Conservation (phyloP, 1,140 invertebrate species). For the Pinna nobilis region DNA sequence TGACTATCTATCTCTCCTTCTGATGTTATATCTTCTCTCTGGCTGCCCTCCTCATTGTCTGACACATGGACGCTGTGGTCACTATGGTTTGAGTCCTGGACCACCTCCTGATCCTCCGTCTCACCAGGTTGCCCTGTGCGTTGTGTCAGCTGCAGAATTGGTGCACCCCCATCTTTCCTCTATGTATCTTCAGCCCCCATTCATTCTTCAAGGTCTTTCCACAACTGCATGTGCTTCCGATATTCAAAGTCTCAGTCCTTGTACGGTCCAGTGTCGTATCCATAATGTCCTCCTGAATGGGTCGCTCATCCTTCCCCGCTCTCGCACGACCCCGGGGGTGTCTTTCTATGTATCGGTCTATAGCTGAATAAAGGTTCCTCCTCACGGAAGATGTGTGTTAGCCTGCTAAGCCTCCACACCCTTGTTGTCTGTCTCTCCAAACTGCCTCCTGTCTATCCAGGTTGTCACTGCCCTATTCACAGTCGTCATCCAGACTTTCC, state of each 20-base stretch:
- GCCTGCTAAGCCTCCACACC: conserved; percentile 15
- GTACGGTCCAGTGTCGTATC: conserved; percentile 21
- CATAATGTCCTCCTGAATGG: neutral
- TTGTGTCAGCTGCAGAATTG: conserved; percentile 9
- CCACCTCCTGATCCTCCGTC: conserved; percentile 9
- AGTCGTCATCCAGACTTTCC: conserved; percentile 14
- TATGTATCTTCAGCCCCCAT: conserved; percentile 18
- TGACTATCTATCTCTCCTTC: neutral
- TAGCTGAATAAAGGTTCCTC: conserved; percentile 8
- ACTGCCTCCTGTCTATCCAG: conserved; percentile 8
- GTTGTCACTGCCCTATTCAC: conserved; percentile 20
- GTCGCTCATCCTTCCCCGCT: conserved; percentile 26
- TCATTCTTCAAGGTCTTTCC: conserved; percentile 12
- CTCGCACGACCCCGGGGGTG: conserved; percentile 14
- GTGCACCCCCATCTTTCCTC: neutral
- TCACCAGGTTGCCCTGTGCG: conserved; percentile 7
- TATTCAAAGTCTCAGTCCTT: conserved; percentile 20
- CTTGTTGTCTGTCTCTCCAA: too few relatives aligned
- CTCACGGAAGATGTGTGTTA: conserved; percentile 12
- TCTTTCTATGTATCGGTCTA: conserved; percentile 16
- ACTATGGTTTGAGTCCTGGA: conserved; percentile 10
- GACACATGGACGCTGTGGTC: conserved; percentile 26
- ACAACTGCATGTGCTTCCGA: conserved; percentile 20
- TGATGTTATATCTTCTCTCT: neutral
- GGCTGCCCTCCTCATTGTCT: conserved; percentile 22